Evolutionary conservation across 2,888 invertebrate species (phyloP), one percentile per base, ranked within the genome.

Genomic region (Dolichomitus sp.): DNA sequence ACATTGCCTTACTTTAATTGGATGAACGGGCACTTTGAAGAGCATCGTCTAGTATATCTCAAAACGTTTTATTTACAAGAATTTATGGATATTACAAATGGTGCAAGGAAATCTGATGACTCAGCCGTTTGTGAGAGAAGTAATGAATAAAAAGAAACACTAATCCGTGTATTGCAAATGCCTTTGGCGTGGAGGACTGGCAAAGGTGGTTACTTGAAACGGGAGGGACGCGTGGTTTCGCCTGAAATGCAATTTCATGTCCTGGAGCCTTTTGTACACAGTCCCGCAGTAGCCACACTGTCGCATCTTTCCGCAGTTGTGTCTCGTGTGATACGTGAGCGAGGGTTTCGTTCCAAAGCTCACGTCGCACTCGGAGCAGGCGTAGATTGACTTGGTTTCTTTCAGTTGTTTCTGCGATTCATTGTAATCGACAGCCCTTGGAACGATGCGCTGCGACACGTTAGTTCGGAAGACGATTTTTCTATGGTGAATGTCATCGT

Each of bases 251-350:
- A 87, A 72, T 57, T 90, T 88, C 61, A 90, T 89, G 45, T 89
- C 88, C 61, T 91, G 90, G 17, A 91, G 76, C 17, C 89, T 79
- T 66, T 88, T 89, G 84, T 90, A 90, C 14, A 88, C 85, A 12
- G 85, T 84, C 9, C 89, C 87, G 81, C 93, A 93, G 66, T 89
- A 88, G 12, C 87, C 88, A 83, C 93, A 93, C 72, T 91, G 89
- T 40, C 91, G 89, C 50, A 90, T 85, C 27, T 90, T 89, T n/a
- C 92, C 89, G 79, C 90, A 90, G 70, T 90, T 89, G 81, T 90
- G 90, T 23, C 87, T 85, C 48, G 87, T 73, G 83, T 91, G 90
- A 52, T 90, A 90, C n/a, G 87, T 89, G 33, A 91, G 84, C 23
- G 90, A 88, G n/a, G 87, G 84, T 70, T 87, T 89, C 30, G 88